Conservation (phyloP, 2,888 invertebrate genomes). For the Ectobius pallidus region DNA sequence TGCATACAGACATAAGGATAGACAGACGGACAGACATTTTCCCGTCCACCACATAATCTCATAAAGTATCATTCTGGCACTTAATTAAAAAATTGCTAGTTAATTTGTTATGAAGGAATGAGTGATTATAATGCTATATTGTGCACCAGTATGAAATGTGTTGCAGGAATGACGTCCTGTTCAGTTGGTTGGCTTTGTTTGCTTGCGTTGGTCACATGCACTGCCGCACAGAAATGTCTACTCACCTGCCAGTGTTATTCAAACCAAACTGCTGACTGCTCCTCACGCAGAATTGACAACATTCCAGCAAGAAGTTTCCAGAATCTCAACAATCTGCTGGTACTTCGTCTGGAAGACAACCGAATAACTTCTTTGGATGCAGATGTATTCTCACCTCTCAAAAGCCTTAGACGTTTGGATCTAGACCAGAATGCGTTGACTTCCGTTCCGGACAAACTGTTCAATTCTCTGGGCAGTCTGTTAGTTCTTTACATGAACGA, state of each 20-base stretch:
- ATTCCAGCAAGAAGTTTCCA: not conserved
- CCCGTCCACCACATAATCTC: no score
- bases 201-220: no score
- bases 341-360: conserved; percentile 1
- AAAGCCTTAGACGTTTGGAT: not conserved
- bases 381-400: not conserved
- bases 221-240: not conserved
- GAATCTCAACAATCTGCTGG: not conserved
- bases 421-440: not conserved
- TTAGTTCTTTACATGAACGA: not conserved
- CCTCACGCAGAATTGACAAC: not conserved
- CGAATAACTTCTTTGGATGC: not conserved
- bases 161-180: no score
- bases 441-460: not conserved
- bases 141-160: no score
- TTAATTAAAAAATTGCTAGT: no score
- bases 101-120: no score
- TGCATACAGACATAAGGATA: no score
- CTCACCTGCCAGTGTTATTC: not conserved
- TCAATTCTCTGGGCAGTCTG: not conserved
- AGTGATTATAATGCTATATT: no score
- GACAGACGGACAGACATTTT: no score
- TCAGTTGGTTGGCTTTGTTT: no score
- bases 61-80: no score
- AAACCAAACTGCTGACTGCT: not conserved